Evolutionary conservation across 2,888 invertebrate species (phyloP).

Genomic region (Cephus nigrinus): DNA sequence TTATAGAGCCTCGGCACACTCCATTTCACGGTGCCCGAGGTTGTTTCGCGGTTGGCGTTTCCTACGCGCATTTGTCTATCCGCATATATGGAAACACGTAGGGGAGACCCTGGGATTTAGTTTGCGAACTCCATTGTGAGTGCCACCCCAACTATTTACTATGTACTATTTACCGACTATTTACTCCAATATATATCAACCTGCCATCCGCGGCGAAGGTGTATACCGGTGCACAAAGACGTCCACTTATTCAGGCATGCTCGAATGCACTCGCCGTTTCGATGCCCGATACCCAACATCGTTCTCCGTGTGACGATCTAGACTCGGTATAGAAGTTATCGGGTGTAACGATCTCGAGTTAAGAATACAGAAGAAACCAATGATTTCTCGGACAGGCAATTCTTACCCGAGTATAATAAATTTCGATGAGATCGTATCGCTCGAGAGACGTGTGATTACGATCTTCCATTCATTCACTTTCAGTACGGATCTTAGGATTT

Average conservation of each 20-base stretch:
- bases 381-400: background rate
- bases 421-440: background rate
- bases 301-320: background rate
- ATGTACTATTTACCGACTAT: background rate
- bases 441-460: background rate
- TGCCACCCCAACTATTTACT: background rate
- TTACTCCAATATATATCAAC: background rate
- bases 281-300: background rate
- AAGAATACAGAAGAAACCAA: background rate
- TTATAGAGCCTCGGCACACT: background rate
- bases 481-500: too few relatives aligned
- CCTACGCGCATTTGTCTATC: background rate
- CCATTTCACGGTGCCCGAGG: background rate
- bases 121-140: background rate
- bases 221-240: background rate
- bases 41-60: background rate
- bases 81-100: background rate
- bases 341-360: background rate
- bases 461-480: too few relatives aligned
- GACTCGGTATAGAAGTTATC: background rate
- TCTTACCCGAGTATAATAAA: background rate
- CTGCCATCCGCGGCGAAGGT: background rate
- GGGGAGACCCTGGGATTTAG: background rate
- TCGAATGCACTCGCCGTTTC: slow-evolving; percentile 19
- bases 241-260: slow-evolving; percentile 14